phyloP scores from a whole-genome alignment of 2,888 invertebrate species.

The Troides aeacus region DNA sequence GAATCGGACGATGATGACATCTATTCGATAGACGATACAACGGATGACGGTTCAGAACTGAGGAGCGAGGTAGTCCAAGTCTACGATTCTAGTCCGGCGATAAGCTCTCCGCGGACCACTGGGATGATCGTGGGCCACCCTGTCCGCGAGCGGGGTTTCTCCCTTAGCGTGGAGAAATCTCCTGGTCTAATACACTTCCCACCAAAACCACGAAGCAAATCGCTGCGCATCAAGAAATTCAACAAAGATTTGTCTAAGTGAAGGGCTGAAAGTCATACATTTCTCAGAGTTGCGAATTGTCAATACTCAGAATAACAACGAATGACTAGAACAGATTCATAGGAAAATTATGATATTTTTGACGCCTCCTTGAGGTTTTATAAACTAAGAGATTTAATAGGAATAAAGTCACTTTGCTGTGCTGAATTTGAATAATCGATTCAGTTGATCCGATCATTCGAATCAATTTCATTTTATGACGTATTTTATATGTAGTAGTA shows the following conservation, averaged over 20 bases:
- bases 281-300: not conserved
- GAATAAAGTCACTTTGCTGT: not conserved
- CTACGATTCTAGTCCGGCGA: slow-evolving; percentile 45
- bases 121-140: slow-evolving; percentile 33
- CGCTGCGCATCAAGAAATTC: slow-evolving; percentile 60
- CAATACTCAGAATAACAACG: slow-evolving; percentile 3
- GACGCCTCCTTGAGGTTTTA: slow-evolving; percentile 23
- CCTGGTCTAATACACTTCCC: slow-evolving; percentile 49
- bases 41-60: slow-evolving; percentile 52
- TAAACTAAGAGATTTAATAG: slow-evolving; percentile 2
- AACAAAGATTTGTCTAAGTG: slow-evolving; percentile 46
- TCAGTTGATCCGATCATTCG: not conserved
- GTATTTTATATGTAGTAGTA: too few relatives aligned
- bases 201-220: slow-evolving; percentile 67
- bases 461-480: too few relatives aligned
- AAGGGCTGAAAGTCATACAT: slow-evolving; percentile 6
- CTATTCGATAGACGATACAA: slow-evolving; percentile 50
- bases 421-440: not conserved
- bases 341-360: slow-evolving; percentile 23
- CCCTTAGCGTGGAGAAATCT: slow-evolving; percentile 59
- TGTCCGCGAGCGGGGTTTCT: slow-evolving; percentile 60
- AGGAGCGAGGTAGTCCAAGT: slow-evolving; percentile 50
- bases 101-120: slow-evolving; percentile 35
- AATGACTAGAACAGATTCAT: slow-evolving; percentile 14
- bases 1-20: slow-evolving; percentile 49